Conservation (phyloP, 1,140 invertebrate genomes). For the Doryteuthis pealeii region DNA sequence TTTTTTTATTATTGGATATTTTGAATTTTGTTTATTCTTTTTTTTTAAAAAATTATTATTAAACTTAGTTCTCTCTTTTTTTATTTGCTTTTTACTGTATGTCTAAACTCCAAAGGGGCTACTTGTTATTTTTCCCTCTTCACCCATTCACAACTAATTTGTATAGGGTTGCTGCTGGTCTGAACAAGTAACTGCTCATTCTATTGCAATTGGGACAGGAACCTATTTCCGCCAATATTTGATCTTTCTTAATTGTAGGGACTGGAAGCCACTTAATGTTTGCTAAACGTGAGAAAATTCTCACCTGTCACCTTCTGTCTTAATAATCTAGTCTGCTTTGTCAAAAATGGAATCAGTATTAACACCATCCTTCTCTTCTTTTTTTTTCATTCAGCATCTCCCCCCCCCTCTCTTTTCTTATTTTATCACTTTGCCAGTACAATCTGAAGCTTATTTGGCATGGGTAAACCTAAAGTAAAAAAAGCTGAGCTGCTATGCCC, state of each 20-base stretch:
- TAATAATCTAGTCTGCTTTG: background rate
- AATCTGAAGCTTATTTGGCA: background rate
- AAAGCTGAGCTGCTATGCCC: too few relatives aligned
- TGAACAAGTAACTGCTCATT: too few relatives aligned
- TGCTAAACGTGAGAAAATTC: background rate
- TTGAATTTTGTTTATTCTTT: too few relatives aligned
- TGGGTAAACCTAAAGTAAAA: background rate
- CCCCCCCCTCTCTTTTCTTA: background rate
- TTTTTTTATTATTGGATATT: too few relatives aligned
- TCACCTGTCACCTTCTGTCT: slow-evolving; percentile 3
- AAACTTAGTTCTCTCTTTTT: too few relatives aligned
- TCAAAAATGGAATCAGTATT: background rate
- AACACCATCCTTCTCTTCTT: background rate
- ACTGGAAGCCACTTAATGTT: background rate
- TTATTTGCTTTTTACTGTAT: too few relatives aligned
- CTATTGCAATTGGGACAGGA: too few relatives aligned
- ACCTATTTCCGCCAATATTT: background rate
- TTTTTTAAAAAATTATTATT: too few relatives aligned
- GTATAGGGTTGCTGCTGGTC: too few relatives aligned
- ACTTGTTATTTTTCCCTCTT: too few relatives aligned
- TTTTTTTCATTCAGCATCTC: background rate
- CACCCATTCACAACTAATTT: too few relatives aligned
- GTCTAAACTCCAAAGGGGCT: too few relatives aligned
- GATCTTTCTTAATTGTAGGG: background rate
- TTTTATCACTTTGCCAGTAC: background rate